These are phyloP conservation scores for Atractosteus spatula DNA, from an alignment of 2,113 vertebrate species.

Conservation along the genomic window DNA sequence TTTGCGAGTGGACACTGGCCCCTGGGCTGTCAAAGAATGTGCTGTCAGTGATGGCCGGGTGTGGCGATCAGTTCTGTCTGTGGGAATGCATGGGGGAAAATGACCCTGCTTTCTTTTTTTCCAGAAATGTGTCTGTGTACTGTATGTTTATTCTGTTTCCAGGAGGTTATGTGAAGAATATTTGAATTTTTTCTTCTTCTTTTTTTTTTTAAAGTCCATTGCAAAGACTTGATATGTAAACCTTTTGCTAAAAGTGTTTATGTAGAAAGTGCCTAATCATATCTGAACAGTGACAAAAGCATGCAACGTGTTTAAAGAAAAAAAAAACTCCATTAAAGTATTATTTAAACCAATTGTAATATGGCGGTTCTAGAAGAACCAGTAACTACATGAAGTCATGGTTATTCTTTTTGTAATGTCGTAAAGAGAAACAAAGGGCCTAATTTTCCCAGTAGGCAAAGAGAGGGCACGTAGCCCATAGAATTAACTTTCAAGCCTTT, in stretches of 20 bases:
- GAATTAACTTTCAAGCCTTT: no score
- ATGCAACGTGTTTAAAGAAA: conserved; percentile 38
- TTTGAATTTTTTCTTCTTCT: conserved; percentile 43
- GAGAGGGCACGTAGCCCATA: no score
- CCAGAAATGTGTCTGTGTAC: neutral
- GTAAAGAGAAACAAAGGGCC: no score
- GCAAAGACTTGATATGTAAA: conserved; percentile 40
- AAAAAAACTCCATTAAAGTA: conserved; percentile 29
- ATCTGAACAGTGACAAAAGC: conserved; percentile 47
- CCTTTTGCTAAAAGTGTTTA: conserved; percentile 55
- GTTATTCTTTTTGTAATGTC: conserved; percentile 23
- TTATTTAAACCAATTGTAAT: neutral
- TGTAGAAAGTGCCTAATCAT: conserved; percentile 76
- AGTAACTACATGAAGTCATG: no score
- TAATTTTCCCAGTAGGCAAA: no score
- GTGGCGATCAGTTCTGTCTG: no score
- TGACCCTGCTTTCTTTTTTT: conserved; percentile 15
- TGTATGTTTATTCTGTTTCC: conserved; percentile 13
- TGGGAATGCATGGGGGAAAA: no score
- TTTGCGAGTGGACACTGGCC: no score
- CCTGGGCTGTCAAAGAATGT: no score
- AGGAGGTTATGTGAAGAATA: neutral
- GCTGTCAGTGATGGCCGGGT: no score
- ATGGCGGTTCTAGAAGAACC: no score
- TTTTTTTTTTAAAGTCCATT: conserved; percentile 31